These are phyloP conservation scores for Acromyrmex charruanus DNA, from an alignment of 1,140 invertebrate genomes.

Conservation along the genomic window DNA sequence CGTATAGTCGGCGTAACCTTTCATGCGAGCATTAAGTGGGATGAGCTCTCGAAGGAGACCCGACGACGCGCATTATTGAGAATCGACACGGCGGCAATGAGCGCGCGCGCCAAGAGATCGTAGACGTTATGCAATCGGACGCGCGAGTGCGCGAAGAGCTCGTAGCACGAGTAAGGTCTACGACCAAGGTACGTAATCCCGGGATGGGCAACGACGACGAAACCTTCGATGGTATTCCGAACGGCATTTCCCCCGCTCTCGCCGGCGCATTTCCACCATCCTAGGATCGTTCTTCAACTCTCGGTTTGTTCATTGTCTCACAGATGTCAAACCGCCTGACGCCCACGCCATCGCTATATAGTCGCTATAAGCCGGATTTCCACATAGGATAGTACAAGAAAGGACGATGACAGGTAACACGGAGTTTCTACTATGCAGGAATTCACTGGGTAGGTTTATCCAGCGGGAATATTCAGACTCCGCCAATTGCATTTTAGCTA, in stretches of 20 bases:
- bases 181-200: conserved; percentile 80
- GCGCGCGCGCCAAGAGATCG: conserved; percentile 60
- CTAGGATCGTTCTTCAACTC: background rate
- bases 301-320: conserved; percentile 35
- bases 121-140: conserved; percentile 76
- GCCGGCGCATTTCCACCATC: background rate
- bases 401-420: conserved; percentile 34
- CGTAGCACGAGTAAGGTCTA: conserved; percentile 78
- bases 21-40: conserved; percentile 54
- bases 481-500: conserved; percentile 19
- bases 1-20: conserved; percentile 60
- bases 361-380: conserved; percentile 21
- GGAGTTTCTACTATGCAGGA: background rate
- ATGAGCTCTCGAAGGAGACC: conserved; percentile 53
- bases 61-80: conserved; percentile 64
- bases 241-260: background rate
- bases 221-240: conserved; percentile 64
- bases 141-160: conserved; percentile 48
- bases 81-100: conserved; percentile 78
- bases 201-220: conserved; percentile 75
- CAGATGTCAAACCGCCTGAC: conserved; percentile 1
- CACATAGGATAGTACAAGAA: background rate
- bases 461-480: conserved; percentile 1
- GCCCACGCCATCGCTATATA: background rate
- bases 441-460: conserved; percentile 26